phyloP scores from a whole-genome alignment of 2,113 vertebrate species.

The Merops nubicus region DNA sequence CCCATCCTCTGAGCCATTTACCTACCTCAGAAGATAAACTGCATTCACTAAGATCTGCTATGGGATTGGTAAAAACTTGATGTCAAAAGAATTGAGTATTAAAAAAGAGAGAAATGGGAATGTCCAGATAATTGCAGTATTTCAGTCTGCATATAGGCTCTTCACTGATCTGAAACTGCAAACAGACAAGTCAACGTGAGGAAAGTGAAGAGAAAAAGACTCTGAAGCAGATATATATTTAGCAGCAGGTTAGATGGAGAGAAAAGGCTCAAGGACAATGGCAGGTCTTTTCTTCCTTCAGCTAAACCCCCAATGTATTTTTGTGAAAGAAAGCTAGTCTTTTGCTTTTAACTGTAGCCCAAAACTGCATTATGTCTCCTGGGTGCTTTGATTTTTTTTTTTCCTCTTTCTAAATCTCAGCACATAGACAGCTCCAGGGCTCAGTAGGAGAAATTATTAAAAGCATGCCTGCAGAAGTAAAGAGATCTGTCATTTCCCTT shows the following conservation, averaged over 20 bases:
- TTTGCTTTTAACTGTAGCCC: constrained; percentile 54
- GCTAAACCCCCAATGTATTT: constrained; percentile 48
- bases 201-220: background rate
- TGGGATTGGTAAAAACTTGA: background rate
- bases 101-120: background rate
- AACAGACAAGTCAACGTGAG: constrained; percentile 35
- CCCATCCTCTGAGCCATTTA: background rate
- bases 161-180: constrained; percentile 47
- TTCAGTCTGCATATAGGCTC: constrained; percentile 26
- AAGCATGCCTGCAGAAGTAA: constrained; percentile 55
- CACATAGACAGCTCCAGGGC: constrained; percentile 50
- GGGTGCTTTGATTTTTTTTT: constrained; percentile 49
- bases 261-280: constrained; percentile 67
- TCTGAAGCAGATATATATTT: constrained; percentile 61
- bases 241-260: constrained; percentile 43
- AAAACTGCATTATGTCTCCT: constrained; percentile 55
- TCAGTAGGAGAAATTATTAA: constrained; percentile 64
- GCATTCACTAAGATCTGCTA: constrained; percentile 9
- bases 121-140: constrained; percentile 41
- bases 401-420: constrained; percentile 35
- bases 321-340: constrained; percentile 37
- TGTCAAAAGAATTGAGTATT: constrained; percentile 12
- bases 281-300: constrained; percentile 43
- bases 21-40: constrained; percentile 26
- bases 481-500: constrained; percentile 52